Evolutionary conservation across 2,888 invertebrate species (phyloP), one percentile per base, ranked within the genome.

Genomic region (Tortrix viridana): DNA sequence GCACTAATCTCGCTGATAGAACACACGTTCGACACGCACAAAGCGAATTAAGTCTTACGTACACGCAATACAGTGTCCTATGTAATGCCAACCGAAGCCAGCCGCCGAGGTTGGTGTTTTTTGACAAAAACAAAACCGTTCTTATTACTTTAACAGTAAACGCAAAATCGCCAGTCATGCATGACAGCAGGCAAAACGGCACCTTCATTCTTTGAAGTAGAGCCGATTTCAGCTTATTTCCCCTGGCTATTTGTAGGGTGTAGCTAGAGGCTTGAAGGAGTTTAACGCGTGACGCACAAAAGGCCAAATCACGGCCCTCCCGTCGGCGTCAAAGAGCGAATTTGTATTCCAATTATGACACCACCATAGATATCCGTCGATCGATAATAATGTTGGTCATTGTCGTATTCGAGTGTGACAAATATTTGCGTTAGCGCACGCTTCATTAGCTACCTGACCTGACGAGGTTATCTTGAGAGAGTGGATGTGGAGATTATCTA

Each of bases 331-430:
- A 88, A 88, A 89, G 86, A 86, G 86, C 81, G 84, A 89, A 91
- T 90, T 91, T 90, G 91, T 91, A 90, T 89, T 90, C 88, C 89
- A 91, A 92, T 92, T 92, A 91, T 87, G 85, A 88, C 85, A 81
- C 87, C 71, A 66, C 64, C 67, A 72, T 71, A 75, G 75, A 75
- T 73, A 72, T 71, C 70, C 70, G 70, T 65, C 74, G 78, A 80
- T 81, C 79, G 23, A 63, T 63, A 74, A 78, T 79, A 77, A 67
- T 62, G 67, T 67, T 67, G 73, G 73, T 75, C 69, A 74, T 70
- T 71, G 69, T 32, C 32, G 12, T 32, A 12, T 7, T 32, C 32
- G 32, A 32, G 12, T 32, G 32, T 32, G 12, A 12, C 32, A 32
- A 32, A 32, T 32, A 32, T 32, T 32, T 32, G 32, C 32, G 32